Evolutionary conservation across 2,888 invertebrate genomes (phyloP).

Genomic region (Drosophila birchii): DNA sequence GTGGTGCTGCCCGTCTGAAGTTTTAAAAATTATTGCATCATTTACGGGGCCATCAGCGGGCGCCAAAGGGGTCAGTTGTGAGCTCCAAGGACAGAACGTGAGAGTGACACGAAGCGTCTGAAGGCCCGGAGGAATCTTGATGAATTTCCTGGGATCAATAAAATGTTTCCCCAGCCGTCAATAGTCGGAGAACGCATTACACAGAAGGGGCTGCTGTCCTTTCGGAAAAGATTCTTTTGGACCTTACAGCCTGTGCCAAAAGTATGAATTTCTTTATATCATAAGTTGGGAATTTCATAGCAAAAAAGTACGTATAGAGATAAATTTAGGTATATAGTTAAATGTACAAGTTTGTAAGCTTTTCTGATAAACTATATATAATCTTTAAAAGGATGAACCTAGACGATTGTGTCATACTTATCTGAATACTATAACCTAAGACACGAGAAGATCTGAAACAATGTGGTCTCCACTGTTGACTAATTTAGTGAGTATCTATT

Average conservation of each 20-base stretch:
- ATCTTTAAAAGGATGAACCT: neutral
- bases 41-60: slow-evolving; percentile 39
- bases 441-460: neutral
- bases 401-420: neutral
- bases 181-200: slow-evolving; percentile 14
- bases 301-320: too few relatives aligned
- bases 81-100: slow-evolving; percentile 23
- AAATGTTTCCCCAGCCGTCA: slow-evolving; percentile 38
- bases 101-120: slow-evolving; percentile 36
- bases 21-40: slow-evolving; percentile 53
- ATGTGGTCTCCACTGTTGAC: neutral
- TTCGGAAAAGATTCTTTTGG: neutral
- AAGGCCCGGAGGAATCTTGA: slow-evolving; percentile 43
- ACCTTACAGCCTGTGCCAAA: neutral
- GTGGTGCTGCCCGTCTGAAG: slow-evolving; percentile 32
- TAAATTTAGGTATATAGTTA: neutral
- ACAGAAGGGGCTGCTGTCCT: neutral
- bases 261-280: too few relatives aligned
- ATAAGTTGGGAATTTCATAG: neutral
- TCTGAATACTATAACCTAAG: neutral
- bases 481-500: neutral
- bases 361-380: neutral
- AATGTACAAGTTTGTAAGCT: neutral
- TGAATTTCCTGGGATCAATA: slow-evolving; percentile 63
- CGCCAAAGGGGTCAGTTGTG: slow-evolving; percentile 21